These are phyloP conservation scores for human DNA, from an alignment of 2,113 vertebrate genomes.

Conservation along the genomic window GRCh38 chr14:72086501-72087000, in stretches of 20 bases:
- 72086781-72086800: neutral
- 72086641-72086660: neutral
- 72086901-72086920: neutral
- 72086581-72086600: neutral
- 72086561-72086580: neutral
- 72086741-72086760: neutral
- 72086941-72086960: neutral
- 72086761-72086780: neutral
- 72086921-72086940: neutral
- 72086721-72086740: neutral
- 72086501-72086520: neutral
- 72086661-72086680: neutral
- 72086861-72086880: slow-evolving; percentile 24
- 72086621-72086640: neutral
- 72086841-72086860: slow-evolving; percentile 7
- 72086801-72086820: neutral
- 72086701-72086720: neutral
- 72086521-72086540: neutral
- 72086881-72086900: neutral
- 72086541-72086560: neutral
- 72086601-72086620: neutral
- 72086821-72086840: neutral
- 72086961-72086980: neutral
- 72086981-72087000: neutral
- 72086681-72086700: neutral